Evolutionary conservation across 1,140 invertebrate species (phyloP).

Genomic region (Hylaeus volcanicus): DNA sequence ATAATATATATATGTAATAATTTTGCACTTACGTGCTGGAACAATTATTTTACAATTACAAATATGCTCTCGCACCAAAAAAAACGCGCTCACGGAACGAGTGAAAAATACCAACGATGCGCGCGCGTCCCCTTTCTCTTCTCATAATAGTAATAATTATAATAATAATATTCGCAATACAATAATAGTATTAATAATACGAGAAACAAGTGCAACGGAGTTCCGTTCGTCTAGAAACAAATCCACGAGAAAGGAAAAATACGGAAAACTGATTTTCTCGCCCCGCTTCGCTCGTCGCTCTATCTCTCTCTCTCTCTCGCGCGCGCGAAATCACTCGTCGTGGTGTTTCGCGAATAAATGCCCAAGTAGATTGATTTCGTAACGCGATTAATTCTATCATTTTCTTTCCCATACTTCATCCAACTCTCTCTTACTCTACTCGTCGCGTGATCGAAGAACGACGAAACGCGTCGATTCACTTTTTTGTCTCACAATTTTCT

Average conservation of each 20-base stretch:
- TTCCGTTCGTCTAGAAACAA: constrained; percentile 9
- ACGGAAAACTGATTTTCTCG: not conserved
- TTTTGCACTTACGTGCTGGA: constrained; percentile 9
- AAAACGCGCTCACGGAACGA: constrained; percentile 29
- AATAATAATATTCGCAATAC: constrained; percentile 31
- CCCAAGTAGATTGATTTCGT: constrained; percentile 50
- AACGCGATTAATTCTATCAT: constrained; percentile 22
- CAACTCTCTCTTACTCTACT: not conserved
- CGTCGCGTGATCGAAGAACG: not conserved
- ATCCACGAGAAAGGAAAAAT: constrained; percentile 9
- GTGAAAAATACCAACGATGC: constrained; percentile 42
- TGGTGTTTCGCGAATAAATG: constrained; percentile 49
- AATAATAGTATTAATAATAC: constrained; percentile 39
- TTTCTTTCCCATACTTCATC: not conserved
- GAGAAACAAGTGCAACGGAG: constrained; percentile 22
- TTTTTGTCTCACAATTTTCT: not conserved
- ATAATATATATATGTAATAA: constrained; percentile 41
- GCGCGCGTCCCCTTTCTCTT: not conserved
- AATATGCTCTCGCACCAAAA: constrained; percentile 22
- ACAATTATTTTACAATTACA: constrained; percentile 40
- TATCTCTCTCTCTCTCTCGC: too few species aligned
- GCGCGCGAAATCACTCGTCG: not conserved
- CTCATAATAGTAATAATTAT: constrained; percentile 42
- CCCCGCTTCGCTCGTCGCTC: constrained; percentile 1
- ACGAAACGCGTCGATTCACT: not conserved